These are phyloP conservation scores for Petrocephalus microphthalmus DNA, from an alignment of 2,113 vertebrate genomes.

Conservation along the genomic window DNA sequence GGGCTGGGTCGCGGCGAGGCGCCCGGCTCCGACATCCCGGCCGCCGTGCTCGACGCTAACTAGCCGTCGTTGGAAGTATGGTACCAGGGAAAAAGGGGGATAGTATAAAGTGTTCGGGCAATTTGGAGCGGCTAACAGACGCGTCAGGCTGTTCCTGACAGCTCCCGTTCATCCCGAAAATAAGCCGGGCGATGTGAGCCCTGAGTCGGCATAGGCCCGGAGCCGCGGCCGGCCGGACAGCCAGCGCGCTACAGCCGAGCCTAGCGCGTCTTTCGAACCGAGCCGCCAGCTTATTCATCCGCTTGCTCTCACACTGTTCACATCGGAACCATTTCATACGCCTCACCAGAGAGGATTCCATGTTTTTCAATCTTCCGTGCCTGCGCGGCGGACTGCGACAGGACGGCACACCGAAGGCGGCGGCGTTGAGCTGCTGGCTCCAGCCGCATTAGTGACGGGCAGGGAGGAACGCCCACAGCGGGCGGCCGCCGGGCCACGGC, in stretches of 20 bases:
- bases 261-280: neutral
- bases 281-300: neutral
- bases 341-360: constrained; percentile 30
- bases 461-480: neutral
- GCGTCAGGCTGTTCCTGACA: neutral
- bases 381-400: neutral
- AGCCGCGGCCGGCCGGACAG: neutral
- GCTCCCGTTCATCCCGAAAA: neutral
- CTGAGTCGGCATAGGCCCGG: neutral
- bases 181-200: neutral
- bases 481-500: neutral
- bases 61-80: neutral
- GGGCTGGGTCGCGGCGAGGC: neutral
- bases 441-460: neutral
- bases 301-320: neutral
- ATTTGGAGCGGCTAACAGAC: neutral
- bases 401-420: neutral
- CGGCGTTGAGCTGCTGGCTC: neutral
- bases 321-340: neutral
- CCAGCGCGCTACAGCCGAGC: neutral
- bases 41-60: neutral
- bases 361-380: neutral
- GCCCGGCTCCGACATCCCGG: neutral
- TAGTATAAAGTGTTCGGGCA: neutral
- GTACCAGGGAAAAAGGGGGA: neutral